A percentile compares a stretch with the other conserved stretches of the same genome.
These are phyloP conservation scores for Calliopsis andreniformis DNA, from an alignment of 1,140 invertebrate genomes.

Conservation along the genomic window DNA sequence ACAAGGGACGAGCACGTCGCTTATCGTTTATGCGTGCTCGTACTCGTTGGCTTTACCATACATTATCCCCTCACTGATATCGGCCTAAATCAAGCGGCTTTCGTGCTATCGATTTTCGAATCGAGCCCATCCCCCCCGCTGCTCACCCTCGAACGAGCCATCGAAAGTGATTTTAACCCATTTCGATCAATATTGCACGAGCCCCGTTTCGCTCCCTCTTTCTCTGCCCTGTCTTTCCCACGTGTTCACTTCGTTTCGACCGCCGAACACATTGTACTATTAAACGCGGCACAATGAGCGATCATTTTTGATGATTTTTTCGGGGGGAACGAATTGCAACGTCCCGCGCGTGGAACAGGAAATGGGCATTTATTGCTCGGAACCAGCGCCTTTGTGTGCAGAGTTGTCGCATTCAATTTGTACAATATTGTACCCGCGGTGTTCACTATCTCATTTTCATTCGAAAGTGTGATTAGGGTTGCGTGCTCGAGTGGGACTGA, in stretches of 20 bases:
- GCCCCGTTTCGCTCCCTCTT: background rate
- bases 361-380: background rate
- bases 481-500: no score
- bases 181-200: conserved; percentile 27
- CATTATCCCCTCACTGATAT: conserved; percentile 62
- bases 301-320: background rate
- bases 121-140: conserved; percentile 11
- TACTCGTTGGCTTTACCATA: conserved; percentile 65
- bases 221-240: no score
- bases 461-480: no score
- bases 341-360: no score
- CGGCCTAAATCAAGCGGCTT: conserved; percentile 61
- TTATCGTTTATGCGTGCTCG: conserved; percentile 67
- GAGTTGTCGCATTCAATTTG: no score
- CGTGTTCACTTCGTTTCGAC: background rate
- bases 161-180: conserved; percentile 62
- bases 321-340: background rate
- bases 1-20: conserved; percentile 53
- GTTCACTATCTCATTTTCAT: no score
- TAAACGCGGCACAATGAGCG: background rate
- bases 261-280: background rate
- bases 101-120: conserved; percentile 60
- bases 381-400: background rate
- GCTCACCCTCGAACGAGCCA: conserved; percentile 44
- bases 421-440: no score